phyloP scores from a whole-genome alignment of 2,797 vertebrate genomes.

The Octomys mimax region DNA sequence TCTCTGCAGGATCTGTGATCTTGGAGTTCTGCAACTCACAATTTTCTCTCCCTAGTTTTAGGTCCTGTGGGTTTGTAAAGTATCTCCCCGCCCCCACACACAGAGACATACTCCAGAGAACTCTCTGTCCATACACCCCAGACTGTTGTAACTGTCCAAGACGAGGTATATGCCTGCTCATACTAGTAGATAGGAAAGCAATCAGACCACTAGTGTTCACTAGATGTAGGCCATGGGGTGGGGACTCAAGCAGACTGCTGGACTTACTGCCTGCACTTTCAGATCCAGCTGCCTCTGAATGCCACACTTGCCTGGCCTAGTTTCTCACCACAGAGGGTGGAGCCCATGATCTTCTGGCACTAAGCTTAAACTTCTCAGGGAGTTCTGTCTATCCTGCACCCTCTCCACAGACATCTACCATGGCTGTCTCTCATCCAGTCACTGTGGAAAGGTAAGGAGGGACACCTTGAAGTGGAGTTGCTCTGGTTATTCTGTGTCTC shows the following conservation, averaged over 20 bases:
- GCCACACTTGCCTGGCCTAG: neutral
- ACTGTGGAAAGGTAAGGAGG: neutral
- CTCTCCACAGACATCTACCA: neutral
- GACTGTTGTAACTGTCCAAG: neutral
- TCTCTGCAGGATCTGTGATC: neutral
- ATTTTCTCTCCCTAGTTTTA: neutral
- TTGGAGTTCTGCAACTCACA: neutral
- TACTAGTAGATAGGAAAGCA: neutral
- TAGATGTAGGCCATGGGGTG: neutral
- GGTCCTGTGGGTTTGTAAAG: neutral
- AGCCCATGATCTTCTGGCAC: neutral
- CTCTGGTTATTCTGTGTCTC: neutral
- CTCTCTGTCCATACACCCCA: neutral
- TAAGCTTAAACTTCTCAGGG: neutral
- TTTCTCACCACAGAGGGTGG: neutral
- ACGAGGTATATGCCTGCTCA: neutral
- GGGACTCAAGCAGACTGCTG: neutral
- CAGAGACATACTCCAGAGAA: neutral
- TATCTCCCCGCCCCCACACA: too few relatives aligned
- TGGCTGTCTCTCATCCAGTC: neutral
- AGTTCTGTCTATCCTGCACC: neutral
- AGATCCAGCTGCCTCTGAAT: neutral
- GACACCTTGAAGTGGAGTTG: neutral
- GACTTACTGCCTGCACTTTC: neutral
- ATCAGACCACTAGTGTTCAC: neutral